A percentile compares a stretch with the other conserved stretches of the same genome.
phyloP scores from a whole-genome alignment of 2,797 vertebrate species.

The Pogonophryne albipinna region DNA sequence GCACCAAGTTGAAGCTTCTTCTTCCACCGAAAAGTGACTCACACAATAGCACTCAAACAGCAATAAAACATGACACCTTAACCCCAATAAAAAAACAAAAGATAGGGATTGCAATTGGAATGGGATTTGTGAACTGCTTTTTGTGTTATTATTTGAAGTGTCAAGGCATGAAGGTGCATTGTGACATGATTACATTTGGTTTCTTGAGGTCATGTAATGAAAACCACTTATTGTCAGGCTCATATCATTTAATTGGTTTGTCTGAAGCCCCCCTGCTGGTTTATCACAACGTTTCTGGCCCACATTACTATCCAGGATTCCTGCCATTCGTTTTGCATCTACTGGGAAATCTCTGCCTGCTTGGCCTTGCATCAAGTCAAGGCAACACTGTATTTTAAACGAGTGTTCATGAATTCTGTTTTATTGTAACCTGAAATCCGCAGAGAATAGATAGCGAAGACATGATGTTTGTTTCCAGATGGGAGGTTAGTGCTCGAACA shows the following conservation, averaged over 20 bases:
- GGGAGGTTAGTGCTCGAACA: slow-evolving; percentile 41
- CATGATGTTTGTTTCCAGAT: slow-evolving; percentile 26
- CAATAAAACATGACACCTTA: slow-evolving; percentile 44
- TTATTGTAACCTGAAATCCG: slow-evolving; percentile 14
- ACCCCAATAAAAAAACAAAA: slow-evolving; percentile 31
- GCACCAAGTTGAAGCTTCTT: background rate
- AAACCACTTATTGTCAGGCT: slow-evolving; percentile 63
- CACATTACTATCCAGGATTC: slow-evolving; percentile 27
- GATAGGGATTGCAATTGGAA: slow-evolving; percentile 36
- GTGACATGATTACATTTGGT: slow-evolving; percentile 61
- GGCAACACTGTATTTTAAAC: background rate
- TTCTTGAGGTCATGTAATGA: slow-evolving; percentile 65
- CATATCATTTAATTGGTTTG: slow-evolving; percentile 73
- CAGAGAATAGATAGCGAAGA: slow-evolving; percentile 1
- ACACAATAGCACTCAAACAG: too few relatives aligned
- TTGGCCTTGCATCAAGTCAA: background rate
- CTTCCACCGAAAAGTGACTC: background rate
- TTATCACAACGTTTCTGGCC: slow-evolving; percentile 49
- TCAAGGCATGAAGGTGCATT: slow-evolving; percentile 34
- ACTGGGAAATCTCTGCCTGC: slow-evolving; percentile 33
- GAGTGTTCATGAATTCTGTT: background rate
- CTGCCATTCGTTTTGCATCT: slow-evolving; percentile 34
- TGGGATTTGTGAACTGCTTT: slow-evolving; percentile 41
- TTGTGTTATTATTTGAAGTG: slow-evolving; percentile 12
- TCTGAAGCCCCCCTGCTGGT: slow-evolving; percentile 44